These are phyloP conservation scores for Sterrhoptilus dennistouni DNA, from an alignment of 2,113 vertebrate species.

Conservation along the genomic window DNA sequence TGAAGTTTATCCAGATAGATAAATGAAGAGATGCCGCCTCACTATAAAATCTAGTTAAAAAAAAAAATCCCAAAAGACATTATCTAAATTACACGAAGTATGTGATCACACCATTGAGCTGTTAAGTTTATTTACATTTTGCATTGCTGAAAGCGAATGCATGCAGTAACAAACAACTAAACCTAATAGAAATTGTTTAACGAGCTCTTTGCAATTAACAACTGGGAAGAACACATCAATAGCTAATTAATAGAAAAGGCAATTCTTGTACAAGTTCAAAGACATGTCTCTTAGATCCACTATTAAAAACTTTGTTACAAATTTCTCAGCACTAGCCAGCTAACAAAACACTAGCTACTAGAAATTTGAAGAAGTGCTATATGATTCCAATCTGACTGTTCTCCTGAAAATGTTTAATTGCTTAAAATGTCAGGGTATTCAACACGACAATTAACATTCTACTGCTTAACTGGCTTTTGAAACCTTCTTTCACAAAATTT, in stretches of 20 bases:
- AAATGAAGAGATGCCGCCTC: neutral
- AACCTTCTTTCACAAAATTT: neutral
- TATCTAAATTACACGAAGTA: neutral
- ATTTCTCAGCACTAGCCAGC: neutral
- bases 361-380: neutral
- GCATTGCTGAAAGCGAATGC: neutral
- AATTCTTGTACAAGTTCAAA: neutral
- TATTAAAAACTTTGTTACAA: neutral
- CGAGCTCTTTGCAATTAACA: constrained; percentile 43
- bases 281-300: neutral
- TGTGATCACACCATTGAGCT: neutral
- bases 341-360: neutral
- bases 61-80: neutral
- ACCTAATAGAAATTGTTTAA: neutral
- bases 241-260: constrained; percentile 12
- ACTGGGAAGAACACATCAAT: constrained; percentile 28
- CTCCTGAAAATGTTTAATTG: neutral
- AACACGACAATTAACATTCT: neutral
- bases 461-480: neutral
- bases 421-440: neutral
- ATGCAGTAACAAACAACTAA: constrained; percentile 19
- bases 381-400: neutral
- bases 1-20: neutral
- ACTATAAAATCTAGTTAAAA: neutral
- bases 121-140: constrained; percentile 5